Conservation (phyloP, 2,888 invertebrate species). For the Corythucha ciliata region DNA sequence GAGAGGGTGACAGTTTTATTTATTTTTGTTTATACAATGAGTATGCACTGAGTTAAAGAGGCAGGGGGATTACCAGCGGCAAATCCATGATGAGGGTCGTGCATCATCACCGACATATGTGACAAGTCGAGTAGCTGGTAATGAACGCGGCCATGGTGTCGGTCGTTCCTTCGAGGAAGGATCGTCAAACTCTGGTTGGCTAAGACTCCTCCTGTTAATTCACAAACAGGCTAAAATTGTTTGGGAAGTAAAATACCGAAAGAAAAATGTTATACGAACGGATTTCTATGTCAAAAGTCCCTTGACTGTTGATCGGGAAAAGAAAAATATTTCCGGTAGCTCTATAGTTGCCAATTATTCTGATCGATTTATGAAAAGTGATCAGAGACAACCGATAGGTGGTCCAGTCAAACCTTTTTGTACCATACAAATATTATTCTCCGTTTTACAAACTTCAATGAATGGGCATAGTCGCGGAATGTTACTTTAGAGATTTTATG, state of each 20-base stretch:
- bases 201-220: slow-evolving; percentile 13
- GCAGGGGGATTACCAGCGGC: slow-evolving; percentile 16
- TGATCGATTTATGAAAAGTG: slow-evolving; percentile 19
- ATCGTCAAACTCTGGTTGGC: slow-evolving; percentile 16
- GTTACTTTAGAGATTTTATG: too few species aligned
- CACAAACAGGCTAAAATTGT: not conserved
- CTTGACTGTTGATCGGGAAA: slow-evolving; percentile 21
- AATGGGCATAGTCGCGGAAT: too few species aligned
- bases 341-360: slow-evolving; percentile 18
- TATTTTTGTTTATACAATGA: not conserved
- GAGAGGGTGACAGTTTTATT: not conserved
- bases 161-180: slow-evolving; percentile 8
- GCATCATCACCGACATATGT: slow-evolving; percentile 4
- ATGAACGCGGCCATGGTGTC: slow-evolving; percentile 19
- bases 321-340: slow-evolving; percentile 18
- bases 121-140: slow-evolving; percentile 8
- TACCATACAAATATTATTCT: too few species aligned
- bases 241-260: not conserved
- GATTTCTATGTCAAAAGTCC: slow-evolving; percentile 21
- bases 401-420: too few species aligned
- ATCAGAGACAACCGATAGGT: too few species aligned
- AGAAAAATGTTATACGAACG: slow-evolving; percentile 1
- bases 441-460: too few species aligned
- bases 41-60: too few species aligned
- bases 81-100: slow-evolving; percentile 14